These are phyloP conservation scores for Leucoptera coffeella DNA, from an alignment of 2,888 invertebrate species.

Conservation along the genomic window DNA sequence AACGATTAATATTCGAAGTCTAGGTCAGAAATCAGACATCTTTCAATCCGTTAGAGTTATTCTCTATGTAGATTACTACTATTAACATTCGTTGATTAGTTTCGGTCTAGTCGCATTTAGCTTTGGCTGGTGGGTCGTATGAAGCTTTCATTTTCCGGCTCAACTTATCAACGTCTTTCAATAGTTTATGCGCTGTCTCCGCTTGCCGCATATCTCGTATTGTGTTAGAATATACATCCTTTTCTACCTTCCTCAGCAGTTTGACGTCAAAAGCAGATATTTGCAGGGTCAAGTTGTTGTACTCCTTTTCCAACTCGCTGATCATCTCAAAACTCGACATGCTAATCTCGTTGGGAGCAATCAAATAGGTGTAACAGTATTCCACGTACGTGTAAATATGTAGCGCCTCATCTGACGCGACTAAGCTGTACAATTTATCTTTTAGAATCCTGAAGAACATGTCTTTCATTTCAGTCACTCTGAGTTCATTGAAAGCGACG, in stretches of 20 bases:
- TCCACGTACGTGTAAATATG: slow-evolving; percentile 58
- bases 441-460: slow-evolving; percentile 27
- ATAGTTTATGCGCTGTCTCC: slow-evolving; percentile 22
- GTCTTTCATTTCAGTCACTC: slow-evolving; percentile 28
- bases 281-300: slow-evolving; percentile 29
- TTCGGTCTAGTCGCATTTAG: no score
- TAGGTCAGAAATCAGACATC: no score
- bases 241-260: slow-evolving; percentile 28
- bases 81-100: no score
- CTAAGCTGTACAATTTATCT: slow-evolving; percentile 40
- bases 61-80: no score
- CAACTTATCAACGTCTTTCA: slow-evolving; percentile 34
- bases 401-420: slow-evolving; percentile 54
- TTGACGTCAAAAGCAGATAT: slow-evolving; percentile 29
- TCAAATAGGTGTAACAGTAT: slow-evolving; percentile 58
- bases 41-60: no score
- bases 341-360: slow-evolving; percentile 57
- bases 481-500: slow-evolving; percentile 18
- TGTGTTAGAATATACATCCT: slow-evolving; percentile 25
- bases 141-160: slow-evolving; percentile 28
- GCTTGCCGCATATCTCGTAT: slow-evolving; percentile 23
- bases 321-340: slow-evolving; percentile 56
- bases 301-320: slow-evolving; percentile 49
- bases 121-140: slow-evolving; percentile 22
- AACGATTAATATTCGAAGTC: no score